Percentiles rank a stretch among this genome's conserved stretches.
Evolutionary conservation across 2,888 invertebrate species (phyloP).

Genomic region (Camptogramma bilineatum): DNA sequence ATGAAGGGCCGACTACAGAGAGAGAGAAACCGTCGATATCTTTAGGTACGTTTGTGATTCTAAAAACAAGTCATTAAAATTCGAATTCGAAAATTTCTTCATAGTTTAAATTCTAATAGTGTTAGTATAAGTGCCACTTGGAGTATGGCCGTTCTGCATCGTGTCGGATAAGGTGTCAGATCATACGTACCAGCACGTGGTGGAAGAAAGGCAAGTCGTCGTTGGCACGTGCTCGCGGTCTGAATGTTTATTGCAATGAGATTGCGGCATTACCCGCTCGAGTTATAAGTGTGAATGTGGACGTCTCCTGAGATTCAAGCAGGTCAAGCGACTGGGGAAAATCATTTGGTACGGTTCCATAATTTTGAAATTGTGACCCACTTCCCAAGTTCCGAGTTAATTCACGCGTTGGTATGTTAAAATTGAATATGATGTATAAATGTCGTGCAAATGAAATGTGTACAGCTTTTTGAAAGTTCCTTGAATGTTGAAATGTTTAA

Average conservation of each 20-base stretch:
- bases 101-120: too few relatives aligned
- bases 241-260: constrained; percentile 77
- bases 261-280: constrained; percentile 70
- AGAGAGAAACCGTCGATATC: too few relatives aligned
- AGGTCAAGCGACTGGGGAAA: constrained; percentile 35
- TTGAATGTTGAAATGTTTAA: neutral
- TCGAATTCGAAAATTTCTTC: too few relatives aligned
- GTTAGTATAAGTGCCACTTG: neutral
- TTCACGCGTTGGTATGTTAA: constrained; percentile 8
- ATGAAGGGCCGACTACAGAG: too few relatives aligned
- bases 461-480: neutral
- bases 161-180: constrained; percentile 28
- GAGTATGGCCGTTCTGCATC: constrained; percentile 1
- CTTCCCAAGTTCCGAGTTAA: constrained; percentile 2
- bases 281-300: constrained; percentile 63
- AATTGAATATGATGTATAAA: neutral
- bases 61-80: too few relatives aligned
- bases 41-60: too few relatives aligned
- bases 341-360: constrained; percentile 33
- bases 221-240: constrained; percentile 67
- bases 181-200: constrained; percentile 23
- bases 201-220: constrained; percentile 56
- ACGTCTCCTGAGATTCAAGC: constrained; percentile 51
- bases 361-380: constrained; percentile 21
- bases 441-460: neutral